These are phyloP conservation scores for Callosobruchus maculatus DNA, from an alignment of 2,888 invertebrate genomes.

Conservation along the genomic window DNA sequence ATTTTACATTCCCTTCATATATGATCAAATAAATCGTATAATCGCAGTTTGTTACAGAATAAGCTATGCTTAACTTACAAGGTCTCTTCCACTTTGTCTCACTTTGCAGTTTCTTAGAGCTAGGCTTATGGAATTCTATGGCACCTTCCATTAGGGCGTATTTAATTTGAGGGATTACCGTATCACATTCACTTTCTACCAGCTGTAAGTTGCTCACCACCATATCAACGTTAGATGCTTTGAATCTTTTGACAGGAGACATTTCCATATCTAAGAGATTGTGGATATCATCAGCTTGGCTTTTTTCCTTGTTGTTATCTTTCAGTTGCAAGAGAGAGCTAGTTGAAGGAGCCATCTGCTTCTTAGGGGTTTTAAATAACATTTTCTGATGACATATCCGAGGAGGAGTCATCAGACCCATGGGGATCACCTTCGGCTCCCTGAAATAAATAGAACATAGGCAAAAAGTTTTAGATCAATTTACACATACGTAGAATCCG, in stretches of 20 bases:
- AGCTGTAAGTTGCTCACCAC: conserved; percentile 26
- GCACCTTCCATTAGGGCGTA: conserved; percentile 35
- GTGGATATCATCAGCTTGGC: conserved; percentile 36
- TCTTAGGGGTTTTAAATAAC: conserved; percentile 30
- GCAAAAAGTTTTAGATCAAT: background rate
- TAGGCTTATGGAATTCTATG: conserved; percentile 42
- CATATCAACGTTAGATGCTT: conserved; percentile 21
- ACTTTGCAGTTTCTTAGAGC: conserved; percentile 43
- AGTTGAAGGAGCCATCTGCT: conserved; percentile 26
- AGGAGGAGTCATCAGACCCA: conserved; percentile 28
- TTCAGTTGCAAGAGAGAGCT: conserved; percentile 14
- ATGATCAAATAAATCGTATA: conserved; percentile 60
- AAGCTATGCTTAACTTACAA: conserved; percentile 62
- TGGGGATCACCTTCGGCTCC: conserved; percentile 19
- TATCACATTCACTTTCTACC: conserved; percentile 29
- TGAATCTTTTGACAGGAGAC: conserved; percentile 38
- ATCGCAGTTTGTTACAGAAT: conserved; percentile 55
- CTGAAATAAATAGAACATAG: conserved; percentile 11
- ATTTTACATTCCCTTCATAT: conserved; percentile 60
- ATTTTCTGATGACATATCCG: conserved; percentile 22
- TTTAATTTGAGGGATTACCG: conserved; percentile 22
- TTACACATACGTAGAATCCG: too few species aligned
- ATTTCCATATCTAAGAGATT: conserved; percentile 22
- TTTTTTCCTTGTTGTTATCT: conserved; percentile 22
- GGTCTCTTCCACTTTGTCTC: conserved; percentile 59